Evolutionary conservation across 1,140 invertebrate genomes (phyloP).

Genomic region (Metopolophium dirhodum): DNA sequence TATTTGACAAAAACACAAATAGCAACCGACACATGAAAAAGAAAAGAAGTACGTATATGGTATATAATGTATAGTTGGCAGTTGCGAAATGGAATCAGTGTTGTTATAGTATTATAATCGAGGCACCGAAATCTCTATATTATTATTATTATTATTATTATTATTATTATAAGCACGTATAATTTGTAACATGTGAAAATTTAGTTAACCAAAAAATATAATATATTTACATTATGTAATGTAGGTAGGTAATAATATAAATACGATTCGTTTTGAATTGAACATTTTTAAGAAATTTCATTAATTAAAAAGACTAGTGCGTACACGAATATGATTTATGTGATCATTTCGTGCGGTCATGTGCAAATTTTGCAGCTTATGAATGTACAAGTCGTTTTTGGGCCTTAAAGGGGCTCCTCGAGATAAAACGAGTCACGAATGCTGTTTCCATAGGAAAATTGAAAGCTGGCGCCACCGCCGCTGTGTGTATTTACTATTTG

Average conservation of each 20-base stretch:
- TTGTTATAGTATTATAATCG: background rate
- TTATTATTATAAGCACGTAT: background rate
- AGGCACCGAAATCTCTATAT: constrained; percentile 4
- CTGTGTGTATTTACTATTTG: background rate
- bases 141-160: background rate
- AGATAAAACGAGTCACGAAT: background rate
- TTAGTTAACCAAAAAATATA: background rate
- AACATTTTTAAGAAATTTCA: background rate
- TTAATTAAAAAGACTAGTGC: background rate
- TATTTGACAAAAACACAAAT: background rate
- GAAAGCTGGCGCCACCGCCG: background rate
- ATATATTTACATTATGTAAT: background rate
- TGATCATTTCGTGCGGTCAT: background rate
- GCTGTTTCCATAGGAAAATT: background rate
- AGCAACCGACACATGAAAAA: background rate
- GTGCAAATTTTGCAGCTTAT: background rate
- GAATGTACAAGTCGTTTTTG: background rate
- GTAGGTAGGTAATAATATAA: background rate
- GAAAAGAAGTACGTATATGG: background rate
- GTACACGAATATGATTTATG: background rate
- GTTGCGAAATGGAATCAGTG: constrained; percentile 30
- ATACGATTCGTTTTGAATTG: background rate
- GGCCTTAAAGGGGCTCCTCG: background rate
- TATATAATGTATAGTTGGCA: constrained; percentile 17
- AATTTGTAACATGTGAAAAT: background rate